Conservation (phyloP, 2,888 invertebrate species). For the Agonopterix subpropinquella region DNA sequence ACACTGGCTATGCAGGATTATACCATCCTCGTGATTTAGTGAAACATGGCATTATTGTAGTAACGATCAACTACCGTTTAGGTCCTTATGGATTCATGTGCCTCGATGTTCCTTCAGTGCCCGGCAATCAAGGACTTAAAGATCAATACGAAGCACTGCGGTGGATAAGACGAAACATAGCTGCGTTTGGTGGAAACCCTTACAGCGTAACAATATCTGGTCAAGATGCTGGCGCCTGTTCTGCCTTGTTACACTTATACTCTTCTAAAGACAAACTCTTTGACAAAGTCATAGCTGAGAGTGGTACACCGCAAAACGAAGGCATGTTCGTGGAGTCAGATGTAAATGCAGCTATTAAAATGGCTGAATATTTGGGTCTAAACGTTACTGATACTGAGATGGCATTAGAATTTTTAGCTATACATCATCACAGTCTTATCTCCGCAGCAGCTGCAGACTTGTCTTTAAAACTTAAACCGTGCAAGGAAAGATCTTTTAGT, state of each 20-base stretch:
- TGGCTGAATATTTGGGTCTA: conserved; percentile 49
- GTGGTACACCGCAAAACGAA: conserved; percentile 55
- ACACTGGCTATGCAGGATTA: conserved; percentile 38
- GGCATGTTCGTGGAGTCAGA: conserved; percentile 53
- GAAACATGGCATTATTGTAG: conserved; percentile 50
- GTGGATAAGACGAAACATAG: conserved; percentile 58
- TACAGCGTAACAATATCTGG: conserved; percentile 59
- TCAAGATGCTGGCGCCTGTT: conserved; percentile 54
- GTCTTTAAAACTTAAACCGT: conserved; percentile 44
- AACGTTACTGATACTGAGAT: conserved; percentile 42
- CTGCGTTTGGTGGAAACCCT: conserved; percentile 61
- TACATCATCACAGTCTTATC: conserved; percentile 40
- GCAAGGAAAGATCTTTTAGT: conserved; percentile 57
- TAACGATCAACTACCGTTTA: conserved; percentile 60
- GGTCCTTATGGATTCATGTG: conserved; percentile 67
- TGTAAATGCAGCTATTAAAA: conserved; percentile 41
- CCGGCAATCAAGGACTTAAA: conserved; percentile 64
- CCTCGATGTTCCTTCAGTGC: conserved; percentile 44
- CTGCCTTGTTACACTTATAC: conserved; percentile 54
- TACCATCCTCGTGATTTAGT: conserved; percentile 46
- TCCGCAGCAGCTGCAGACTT: conserved; percentile 43
- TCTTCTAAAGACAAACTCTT: conserved; percentile 55
- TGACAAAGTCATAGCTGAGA: conserved; percentile 53
- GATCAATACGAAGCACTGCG: conserved; percentile 55
- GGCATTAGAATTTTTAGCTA: conserved; percentile 45